A percentile compares a stretch with the other conserved stretches of the same genome.
phyloP scores from a whole-genome alignment of 1,140 invertebrate species.

The Harlomillsia oculata region DNA sequence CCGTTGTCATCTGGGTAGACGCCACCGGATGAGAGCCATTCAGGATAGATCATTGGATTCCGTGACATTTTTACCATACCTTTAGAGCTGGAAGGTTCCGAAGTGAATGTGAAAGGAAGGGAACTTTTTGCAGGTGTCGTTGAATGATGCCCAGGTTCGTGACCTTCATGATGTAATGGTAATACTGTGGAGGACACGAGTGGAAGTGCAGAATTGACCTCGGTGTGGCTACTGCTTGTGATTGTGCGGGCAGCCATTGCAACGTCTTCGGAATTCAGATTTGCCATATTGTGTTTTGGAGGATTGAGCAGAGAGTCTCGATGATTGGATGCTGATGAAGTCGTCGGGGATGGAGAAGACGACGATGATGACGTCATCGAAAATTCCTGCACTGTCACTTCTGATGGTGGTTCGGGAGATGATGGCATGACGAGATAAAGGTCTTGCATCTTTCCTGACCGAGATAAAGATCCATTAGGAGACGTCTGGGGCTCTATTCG shows the following conservation, averaged over 20 bases:
- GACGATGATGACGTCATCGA: neutral
- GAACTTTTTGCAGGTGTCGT: too few relatives aligned
- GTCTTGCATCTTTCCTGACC: too few relatives aligned
- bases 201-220: too few relatives aligned
- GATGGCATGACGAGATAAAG: neutral
- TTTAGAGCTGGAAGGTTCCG: neutral
- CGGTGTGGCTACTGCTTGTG: too few relatives aligned
- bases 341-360: neutral
- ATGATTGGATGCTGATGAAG: neutral
- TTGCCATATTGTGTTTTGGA: too few relatives aligned
- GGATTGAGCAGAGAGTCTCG: neutral
- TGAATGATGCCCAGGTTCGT: too few relatives aligned
- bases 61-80: constrained; percentile 1
- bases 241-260: too few relatives aligned
- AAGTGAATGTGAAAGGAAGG: too few relatives aligned
- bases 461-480: neutral
- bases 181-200: too few relatives aligned
- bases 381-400: neutral
- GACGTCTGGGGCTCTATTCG: constrained; percentile 18
- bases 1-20: constrained; percentile 21
- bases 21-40: constrained; percentile 28
- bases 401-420: neutral
- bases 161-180: too few relatives aligned
- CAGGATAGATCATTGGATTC: constrained; percentile 22
- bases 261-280: too few relatives aligned